phyloP scores from a whole-genome alignment of 1,140 invertebrate species.

The Zaprionus lachaisei region DNA sequence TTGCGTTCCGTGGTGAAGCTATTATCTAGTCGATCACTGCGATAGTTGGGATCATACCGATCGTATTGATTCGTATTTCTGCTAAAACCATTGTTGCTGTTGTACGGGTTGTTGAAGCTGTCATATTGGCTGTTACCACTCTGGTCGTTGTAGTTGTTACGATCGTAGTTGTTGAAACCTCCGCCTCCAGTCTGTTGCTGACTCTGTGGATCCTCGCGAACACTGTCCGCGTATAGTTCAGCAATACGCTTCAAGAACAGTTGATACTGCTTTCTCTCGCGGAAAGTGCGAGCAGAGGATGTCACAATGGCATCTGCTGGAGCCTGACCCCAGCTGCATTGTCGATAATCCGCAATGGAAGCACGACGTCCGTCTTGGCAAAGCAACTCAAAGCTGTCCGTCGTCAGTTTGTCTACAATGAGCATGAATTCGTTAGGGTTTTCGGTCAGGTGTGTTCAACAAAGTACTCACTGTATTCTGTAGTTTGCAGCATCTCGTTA shows the following conservation, averaged over 20 bases:
- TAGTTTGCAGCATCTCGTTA: conserved; percentile 87
- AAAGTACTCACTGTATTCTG: conserved; percentile 86
- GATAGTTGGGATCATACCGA: conserved; percentile 56
- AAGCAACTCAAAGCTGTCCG: conserved; percentile 92
- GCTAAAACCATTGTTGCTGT: conserved; percentile 50
- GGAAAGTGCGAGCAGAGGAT: conserved; percentile 89
- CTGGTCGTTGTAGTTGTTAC: conserved; percentile 59
- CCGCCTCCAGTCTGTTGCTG: conserved; percentile 35
- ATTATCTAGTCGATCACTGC: conserved; percentile 69
- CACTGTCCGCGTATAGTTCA: conserved; percentile 84
- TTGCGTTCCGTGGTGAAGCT: conserved; percentile 70
- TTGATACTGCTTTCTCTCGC: conserved; percentile 87
- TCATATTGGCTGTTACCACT: conserved; percentile 36
- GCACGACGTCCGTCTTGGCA: conserved; percentile 92
- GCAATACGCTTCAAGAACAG: conserved; percentile 86
- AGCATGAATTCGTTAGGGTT: background rate
- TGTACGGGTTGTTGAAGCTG: conserved; percentile 56
- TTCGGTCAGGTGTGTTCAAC: background rate
- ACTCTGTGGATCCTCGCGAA: conserved; percentile 52
- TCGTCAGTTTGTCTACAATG: conserved; percentile 85
- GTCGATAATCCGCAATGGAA: conserved; percentile 89
- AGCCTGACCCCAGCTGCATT: conserved; percentile 95
- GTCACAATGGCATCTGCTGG: conserved; percentile 95
- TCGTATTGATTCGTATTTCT: conserved; percentile 56
- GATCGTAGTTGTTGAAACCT: conserved; percentile 48